Percentiles rank a stretch among this genome's conserved stretches.
phyloP scores from a whole-genome alignment of 2,113 vertebrate species.

The Riparia riparia region DNA sequence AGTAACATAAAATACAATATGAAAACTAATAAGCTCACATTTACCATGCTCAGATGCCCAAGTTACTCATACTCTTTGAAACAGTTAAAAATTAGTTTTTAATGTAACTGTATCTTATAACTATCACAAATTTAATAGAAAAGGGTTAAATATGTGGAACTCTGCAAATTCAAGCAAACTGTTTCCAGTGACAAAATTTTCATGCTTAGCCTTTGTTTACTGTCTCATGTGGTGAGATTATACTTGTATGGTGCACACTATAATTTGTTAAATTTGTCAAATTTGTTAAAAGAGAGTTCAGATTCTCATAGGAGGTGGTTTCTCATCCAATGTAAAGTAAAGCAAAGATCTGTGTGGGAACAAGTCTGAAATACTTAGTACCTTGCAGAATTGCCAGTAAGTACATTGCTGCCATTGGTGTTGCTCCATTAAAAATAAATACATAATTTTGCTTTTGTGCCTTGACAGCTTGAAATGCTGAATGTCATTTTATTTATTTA shows the following conservation, averaged over 20 bases:
- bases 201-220: not conserved
- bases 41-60: not conserved
- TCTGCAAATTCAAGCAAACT: not conserved
- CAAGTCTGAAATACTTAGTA: not conserved
- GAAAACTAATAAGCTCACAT: not conserved
- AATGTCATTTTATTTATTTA: not conserved
- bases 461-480: not conserved
- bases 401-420: not conserved
- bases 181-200: not conserved
- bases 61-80: not conserved
- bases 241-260: not conserved
- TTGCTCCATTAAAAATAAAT: not conserved
- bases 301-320: not conserved
- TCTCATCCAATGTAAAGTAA: not conserved
- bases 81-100: not conserved
- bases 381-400: not conserved
- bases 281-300: not conserved
- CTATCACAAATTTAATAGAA: not conserved
- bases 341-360: not conserved
- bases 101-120: not conserved
- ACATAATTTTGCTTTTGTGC: not conserved
- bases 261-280: not conserved
- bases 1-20: no score
- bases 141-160: not conserved
- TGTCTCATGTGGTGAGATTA: not conserved